Base-by-base conservation (phyloP, 2,113 vertebrate genomes). In the Gorilla gorilla region DNA sequence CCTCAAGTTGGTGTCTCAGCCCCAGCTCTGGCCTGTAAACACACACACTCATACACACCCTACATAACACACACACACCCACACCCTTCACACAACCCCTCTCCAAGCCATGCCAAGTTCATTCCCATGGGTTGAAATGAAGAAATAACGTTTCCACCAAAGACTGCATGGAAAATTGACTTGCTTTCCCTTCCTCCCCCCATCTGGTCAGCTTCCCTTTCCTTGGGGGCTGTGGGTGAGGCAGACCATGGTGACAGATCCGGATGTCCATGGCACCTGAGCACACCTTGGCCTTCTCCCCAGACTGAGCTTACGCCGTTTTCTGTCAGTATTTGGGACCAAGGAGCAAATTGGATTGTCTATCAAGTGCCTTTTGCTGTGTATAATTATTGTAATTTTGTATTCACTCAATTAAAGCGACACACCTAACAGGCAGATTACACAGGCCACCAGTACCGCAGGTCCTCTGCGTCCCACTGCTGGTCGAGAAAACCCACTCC, bases 351-450 rank as follows among this genome's bases (percentile, higher is more conserved):
- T 83, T 85, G n/a, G 64, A 78, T 96, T 87, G 89, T 95, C 89
- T 94, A 14, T 61, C 2, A 0, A 32, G 6, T 52, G 32, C 81
- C 52, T 96, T 93, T 86, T 92, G 66, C 82, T 64, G 1, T 84
- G 75, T 92, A 3, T 92, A 86, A 88, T 96, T 80, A 80, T 59
- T 66, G 57, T 93, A 55, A 94, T 92, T 96, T 97, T 89, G 59
- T 75, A 82, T 86, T 97, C 86, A 59, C 80, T 95, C 70, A 82
- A 9, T 93, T 96, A 81, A 35, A 43, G 88, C 8, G 18, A 52
- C 86, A 79, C 17, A 2, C 61, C 93, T 73, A 75, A 27, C 14
- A 45, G 78, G 45, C 78, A n/a, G 57, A 50, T 92, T 43, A 55
- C 48, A 84, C 45, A 66, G 88, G 89, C 89, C 61, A n/a, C 82